Percentiles rank a stretch among this genome's conserved stretches.
phyloP scores from a whole-genome alignment of 35 echinoderm and acorn worm species.

The Ophiothrix spiculata region DNA sequence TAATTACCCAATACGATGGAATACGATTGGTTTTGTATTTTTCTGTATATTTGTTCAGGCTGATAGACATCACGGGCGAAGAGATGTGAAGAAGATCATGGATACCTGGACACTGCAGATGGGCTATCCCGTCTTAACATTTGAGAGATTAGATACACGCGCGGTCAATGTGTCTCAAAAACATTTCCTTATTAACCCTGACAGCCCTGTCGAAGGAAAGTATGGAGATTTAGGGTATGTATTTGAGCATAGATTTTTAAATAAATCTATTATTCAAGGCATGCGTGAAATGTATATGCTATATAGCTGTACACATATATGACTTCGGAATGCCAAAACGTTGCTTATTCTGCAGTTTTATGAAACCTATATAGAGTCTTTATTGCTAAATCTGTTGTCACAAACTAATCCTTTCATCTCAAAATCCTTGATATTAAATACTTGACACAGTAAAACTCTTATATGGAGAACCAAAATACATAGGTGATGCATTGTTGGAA shows the following conservation, averaged over 20 bases:
- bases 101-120: conserved; percentile 90
- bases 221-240: conserved; percentile 57
- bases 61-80: conserved; percentile 16
- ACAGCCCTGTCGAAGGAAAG: conserved; percentile 45
- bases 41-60: neutral
- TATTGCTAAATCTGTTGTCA: neutral
- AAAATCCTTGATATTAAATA: neutral
- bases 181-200: conserved; percentile 56
- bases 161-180: conserved; percentile 36
- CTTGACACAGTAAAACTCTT: neutral
- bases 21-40: too few relatives aligned
- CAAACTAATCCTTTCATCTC: neutral
- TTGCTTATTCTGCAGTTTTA: neutral
- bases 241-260: neutral
- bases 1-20: too few relatives aligned
- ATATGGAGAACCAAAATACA: neutral
- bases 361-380: neutral
- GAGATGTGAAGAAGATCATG: conserved; percentile 83
- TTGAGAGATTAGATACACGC: neutral
- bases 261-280: neutral
- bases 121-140: conserved; percentile 59
- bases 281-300: too few relatives aligned
- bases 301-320: too few relatives aligned
- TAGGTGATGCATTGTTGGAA: neutral
- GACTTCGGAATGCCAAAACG: neutral